Evolutionary conservation across 2,888 invertebrate species (phyloP).

Genomic region (Volucella bombylans): DNA sequence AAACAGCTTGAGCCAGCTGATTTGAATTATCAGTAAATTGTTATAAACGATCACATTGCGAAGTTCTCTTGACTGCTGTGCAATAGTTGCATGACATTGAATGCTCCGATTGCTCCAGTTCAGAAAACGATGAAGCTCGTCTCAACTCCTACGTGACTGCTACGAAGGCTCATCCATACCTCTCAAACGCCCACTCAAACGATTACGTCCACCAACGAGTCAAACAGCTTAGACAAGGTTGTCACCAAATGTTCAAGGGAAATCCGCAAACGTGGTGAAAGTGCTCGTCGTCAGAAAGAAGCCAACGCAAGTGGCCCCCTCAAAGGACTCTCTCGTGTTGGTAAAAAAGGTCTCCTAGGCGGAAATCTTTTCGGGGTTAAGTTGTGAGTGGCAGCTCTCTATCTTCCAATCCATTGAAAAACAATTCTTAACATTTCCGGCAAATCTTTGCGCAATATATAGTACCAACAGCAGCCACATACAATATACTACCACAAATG

Average conservation of each 20-base stretch:
- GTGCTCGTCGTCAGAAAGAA: conserved; percentile 84
- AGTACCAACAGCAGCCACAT: conserved; percentile 76
- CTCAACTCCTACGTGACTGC: conserved; percentile 88
- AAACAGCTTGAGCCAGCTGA: conserved; percentile 96
- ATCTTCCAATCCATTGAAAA: conserved; percentile 87
- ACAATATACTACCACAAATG: conserved; percentile 80
- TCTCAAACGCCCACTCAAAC: conserved; percentile 85
- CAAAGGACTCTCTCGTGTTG: conserved; percentile 81
- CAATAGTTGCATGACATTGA: conserved; percentile 95
- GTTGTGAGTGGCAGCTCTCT: conserved; percentile 93
- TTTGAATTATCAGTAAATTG: conserved; percentile 94
- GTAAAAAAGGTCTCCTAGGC: conserved; percentile 83
- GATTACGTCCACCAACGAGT: conserved; percentile 83
- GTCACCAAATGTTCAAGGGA: conserved; percentile 85
- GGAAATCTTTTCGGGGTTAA: conserved; percentile 87
- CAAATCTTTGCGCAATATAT: conserved; percentile 82
- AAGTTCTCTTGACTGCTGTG: conserved; percentile 94
- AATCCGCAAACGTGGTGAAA: conserved; percentile 85
- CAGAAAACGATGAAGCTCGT: conserved; percentile 87
- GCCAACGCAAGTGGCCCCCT: conserved; percentile 78
- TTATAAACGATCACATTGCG: conserved; percentile 93
- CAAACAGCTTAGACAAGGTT: conserved; percentile 85
- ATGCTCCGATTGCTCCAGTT: conserved; percentile 91
- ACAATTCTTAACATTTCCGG: conserved; percentile 83
- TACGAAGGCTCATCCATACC: conserved; percentile 87